Base-by-base conservation (phyloP, 2,797 vertebrate species). In the Siniperca obscura region DNA sequence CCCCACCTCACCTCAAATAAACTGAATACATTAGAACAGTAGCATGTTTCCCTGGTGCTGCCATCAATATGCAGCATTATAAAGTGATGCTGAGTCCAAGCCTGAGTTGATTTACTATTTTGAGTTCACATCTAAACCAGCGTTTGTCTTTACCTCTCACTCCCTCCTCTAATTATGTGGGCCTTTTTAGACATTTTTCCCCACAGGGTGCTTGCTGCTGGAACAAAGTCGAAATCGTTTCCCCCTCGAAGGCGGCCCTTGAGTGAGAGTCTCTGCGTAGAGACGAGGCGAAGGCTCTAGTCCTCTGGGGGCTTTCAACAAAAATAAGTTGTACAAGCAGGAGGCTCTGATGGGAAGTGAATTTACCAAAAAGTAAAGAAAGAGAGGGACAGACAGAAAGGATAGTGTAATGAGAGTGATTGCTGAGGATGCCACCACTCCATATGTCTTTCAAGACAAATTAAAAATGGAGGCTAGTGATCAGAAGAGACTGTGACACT, bases 381-480 rank as follows among this genome's bases (percentile, higher is more conserved):
- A 61, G 27, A 75, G 11, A 81, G 27, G 77, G 83, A 74, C 69
- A n/a, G 38, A 55, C 52, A 55, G 88, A 87, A 57, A 91, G 92
- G 95, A 95, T 91, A 91, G 90, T 87, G 92, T 96, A 96, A 96
- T 93, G 94, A 95, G 87, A 95, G 93, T 92, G 93, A 96, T 95
- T 95, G 92, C 93, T 89, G 80, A 85, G 90, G 90, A 95, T 95
- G 93, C 83, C 83, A 92, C 93, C 92, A 70, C 89, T 95, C 94
- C 93, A 94, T 95, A 95, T 95, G 96, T 94, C 94, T 85, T 64
- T 52, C 90, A 79, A 87, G 92, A 92, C 44, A 57, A 60, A 76
- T 90, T 91, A 94, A 90, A 88, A 74, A 91, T 76, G 88, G 87
- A 85, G 92, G 86, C 92, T 93, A 92, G 93, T 95, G 95, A 96